phyloP scores from a whole-genome alignment of 2,113 vertebrate species.

The Neolamprologus longior region DNA sequence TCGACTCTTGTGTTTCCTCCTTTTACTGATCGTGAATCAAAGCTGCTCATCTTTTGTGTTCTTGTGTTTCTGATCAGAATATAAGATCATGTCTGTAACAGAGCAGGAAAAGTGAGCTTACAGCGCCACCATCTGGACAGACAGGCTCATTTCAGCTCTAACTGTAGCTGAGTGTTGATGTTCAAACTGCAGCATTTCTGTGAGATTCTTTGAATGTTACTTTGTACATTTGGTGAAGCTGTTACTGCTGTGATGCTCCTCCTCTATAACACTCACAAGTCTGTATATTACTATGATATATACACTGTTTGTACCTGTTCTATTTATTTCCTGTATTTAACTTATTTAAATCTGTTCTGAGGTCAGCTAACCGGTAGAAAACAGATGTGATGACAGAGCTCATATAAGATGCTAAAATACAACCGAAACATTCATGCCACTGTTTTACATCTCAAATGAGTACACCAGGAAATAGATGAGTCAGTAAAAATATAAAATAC shows the following conservation, averaged over 20 bases:
- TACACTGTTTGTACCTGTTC: not conserved
- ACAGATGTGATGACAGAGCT: not conserved
- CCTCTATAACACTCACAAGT: not conserved
- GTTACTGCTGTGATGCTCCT: not conserved
- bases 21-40: not conserved
- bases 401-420: not conserved
- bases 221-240: not conserved
- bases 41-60: not conserved
- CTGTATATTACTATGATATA: rapidly evolving
- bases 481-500: not conserved
- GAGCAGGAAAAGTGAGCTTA: not conserved
- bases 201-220: not conserved
- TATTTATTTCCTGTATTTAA: not conserved
- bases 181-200: not conserved
- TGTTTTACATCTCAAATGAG: not conserved
- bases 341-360: rapidly evolving
- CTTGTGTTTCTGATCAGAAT: not conserved
- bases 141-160: not conserved
- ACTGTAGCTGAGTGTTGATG: rapidly evolving
- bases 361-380: rapidly evolving
- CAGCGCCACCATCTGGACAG: rapidly evolving
- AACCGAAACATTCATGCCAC: not conserved
- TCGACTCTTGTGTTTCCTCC: not conserved
- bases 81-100: not conserved
- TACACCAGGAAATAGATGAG: not conserved